These are phyloP conservation scores for Dermatophagoides farinae DNA, from an alignment of 1,140 invertebrate genomes.

Conservation along the genomic window DNA sequence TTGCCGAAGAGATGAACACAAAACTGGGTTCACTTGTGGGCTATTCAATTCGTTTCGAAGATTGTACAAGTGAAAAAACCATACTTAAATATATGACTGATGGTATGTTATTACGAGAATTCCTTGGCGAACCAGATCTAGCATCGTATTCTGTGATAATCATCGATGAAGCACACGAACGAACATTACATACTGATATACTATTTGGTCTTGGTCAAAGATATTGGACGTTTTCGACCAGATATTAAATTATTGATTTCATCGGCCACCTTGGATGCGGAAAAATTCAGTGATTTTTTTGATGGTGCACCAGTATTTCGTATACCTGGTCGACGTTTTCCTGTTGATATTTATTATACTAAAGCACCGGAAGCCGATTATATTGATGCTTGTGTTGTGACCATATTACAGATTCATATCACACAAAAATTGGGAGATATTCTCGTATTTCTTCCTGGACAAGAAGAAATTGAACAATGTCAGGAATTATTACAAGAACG, in stretches of 20 bases:
- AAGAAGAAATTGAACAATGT: constrained; percentile 87
- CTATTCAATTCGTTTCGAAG: constrained; percentile 56
- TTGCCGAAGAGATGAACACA: constrained; percentile 45
- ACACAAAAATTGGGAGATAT: constrained; percentile 45
- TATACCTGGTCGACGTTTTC: constrained; percentile 65
- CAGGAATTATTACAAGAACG: constrained; percentile 78
- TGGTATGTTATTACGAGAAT: constrained; percentile 90
- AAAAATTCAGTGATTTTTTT: constrained; percentile 96
- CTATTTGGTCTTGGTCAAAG: constrained; percentile 94
- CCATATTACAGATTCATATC: constrained; percentile 90
- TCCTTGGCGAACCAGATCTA: constrained; percentile 87
- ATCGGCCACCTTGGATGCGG: constrained; percentile 88
- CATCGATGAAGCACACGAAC: constrained; percentile 96
- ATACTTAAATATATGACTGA: constrained; percentile 99
- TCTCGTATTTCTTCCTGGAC: constrained; percentile 84
- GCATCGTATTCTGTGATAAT: constrained; percentile 88
- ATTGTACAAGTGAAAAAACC: constrained; percentile 48
- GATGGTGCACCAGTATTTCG: constrained; percentile 94
- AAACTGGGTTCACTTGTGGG: constrained; percentile 51
- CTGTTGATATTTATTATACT: constrained; percentile 93
- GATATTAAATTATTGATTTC: constrained; percentile 93
- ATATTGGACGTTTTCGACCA: constrained; percentile 72
- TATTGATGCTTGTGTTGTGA: constrained; percentile 87
- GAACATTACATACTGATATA: constrained; percentile 93
- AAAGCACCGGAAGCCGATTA: constrained; percentile 98